Conservation (phyloP, 2,113 vertebrate species). For the Gallinago jamesoni region DNA sequence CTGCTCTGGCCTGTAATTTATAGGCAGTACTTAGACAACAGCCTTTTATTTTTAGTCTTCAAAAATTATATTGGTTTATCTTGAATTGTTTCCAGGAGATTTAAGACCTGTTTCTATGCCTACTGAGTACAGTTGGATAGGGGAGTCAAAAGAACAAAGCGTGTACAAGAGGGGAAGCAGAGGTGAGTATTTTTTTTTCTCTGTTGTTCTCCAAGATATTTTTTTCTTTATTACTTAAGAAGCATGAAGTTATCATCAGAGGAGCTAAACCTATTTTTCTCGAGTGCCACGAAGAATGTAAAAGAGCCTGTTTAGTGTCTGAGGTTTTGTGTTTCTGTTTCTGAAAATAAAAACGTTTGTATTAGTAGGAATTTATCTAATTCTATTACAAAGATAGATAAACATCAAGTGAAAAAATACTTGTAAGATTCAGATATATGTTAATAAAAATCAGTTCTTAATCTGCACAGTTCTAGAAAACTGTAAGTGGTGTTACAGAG, state of each 20-base stretch:
- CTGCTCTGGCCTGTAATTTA: not conserved
- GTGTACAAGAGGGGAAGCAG: slow-evolving; percentile 84
- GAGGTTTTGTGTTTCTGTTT: not conserved
- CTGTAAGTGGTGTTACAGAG: not conserved
- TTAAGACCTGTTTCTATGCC: slow-evolving; percentile 86
- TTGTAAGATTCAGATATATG: not conserved
- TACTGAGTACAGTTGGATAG: slow-evolving; percentile 84
- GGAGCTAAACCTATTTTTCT: not conserved
- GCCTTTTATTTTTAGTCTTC: not conserved
- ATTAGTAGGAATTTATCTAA: not conserved
- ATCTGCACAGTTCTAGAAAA: not conserved
- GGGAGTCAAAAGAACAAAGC: slow-evolving; percentile 84
- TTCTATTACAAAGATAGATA: not conserved
- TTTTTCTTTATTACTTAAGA: not conserved
- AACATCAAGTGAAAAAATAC: not conserved
- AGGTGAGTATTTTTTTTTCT: slow-evolving; percentile 75
- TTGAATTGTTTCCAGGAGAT: slow-evolving; percentile 85
- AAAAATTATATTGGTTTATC: slow-evolving; percentile 45
- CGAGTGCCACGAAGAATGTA: not conserved
- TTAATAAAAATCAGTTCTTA: not conserved
- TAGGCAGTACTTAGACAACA: not conserved
- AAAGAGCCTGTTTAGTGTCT: not conserved
- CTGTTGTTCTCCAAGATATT: not conserved
- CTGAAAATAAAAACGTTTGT: not conserved
- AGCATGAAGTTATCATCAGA: not conserved